phyloP scores from a whole-genome alignment of 2,113 vertebrate genomes.

The Trematomus loennbergii region DNA sequence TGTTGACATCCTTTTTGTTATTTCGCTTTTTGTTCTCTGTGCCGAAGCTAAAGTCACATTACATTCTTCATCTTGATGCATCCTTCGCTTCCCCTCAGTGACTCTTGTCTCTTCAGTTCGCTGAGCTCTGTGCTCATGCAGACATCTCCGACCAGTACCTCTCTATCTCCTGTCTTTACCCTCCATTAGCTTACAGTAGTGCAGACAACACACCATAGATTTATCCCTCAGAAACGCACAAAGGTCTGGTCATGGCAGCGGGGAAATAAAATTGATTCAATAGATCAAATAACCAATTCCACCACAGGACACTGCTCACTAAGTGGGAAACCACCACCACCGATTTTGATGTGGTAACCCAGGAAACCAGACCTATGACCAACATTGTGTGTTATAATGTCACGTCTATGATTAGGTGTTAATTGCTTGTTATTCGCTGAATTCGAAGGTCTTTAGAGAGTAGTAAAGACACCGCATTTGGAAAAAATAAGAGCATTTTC shows the following conservation, averaged over 20 bases:
- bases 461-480: background rate
- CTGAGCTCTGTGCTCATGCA: slow-evolving; percentile 49
- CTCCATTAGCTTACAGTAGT: slow-evolving; percentile 44
- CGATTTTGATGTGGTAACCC: background rate
- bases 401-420: background rate
- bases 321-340: slow-evolving; percentile 21
- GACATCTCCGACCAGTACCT: slow-evolving; percentile 46
- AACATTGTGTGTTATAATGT: background rate
- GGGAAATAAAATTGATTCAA: slow-evolving; percentile 52
- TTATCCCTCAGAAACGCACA: slow-evolving; percentile 30
- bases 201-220: slow-evolving; percentile 28
- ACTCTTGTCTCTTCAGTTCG: slow-evolving; percentile 43
- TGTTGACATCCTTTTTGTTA: slow-evolving; percentile 11
- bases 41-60: slow-evolving; percentile 24
- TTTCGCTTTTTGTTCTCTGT: slow-evolving; percentile 7
- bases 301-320: slow-evolving; percentile 17
- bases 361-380: background rate
- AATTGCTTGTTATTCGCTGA: background rate
- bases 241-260: slow-evolving; percentile 33
- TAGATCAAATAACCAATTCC: slow-evolving; percentile 30
- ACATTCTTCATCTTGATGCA: slow-evolving; percentile 39
- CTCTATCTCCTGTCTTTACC: slow-evolving; percentile 48
- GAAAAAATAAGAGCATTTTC: background rate
- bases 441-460: background rate
- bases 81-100: slow-evolving; percentile 27